Evolutionary conservation across 2,888 invertebrate species (phyloP).

Genomic region (Pollenia amentaria): DNA sequence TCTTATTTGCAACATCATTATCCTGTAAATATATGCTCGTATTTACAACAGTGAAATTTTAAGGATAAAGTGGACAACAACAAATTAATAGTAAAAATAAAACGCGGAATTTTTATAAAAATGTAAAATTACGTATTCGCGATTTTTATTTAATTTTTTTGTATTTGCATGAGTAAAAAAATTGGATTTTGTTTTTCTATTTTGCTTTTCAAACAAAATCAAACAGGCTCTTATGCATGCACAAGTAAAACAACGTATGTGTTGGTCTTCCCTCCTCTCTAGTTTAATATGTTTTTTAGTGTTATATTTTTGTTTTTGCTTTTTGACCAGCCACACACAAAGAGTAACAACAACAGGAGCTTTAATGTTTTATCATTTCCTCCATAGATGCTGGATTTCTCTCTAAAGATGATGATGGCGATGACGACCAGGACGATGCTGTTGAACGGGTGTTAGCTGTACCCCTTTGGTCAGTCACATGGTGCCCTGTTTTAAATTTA

Average conservation of each 20-base stretch:
- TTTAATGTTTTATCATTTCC: constrained; percentile 60
- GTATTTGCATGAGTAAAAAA: constrained; percentile 48
- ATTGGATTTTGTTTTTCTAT: constrained; percentile 62
- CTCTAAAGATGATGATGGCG: constrained; percentile 13
- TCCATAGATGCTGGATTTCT: constrained; percentile 21
- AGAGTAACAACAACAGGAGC: constrained; percentile 22
- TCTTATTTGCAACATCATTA: constrained; percentile 72
- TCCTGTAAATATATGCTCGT: constrained; percentile 34
- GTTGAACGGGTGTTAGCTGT: constrained; percentile 50
- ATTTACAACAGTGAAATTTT: constrained; percentile 31
- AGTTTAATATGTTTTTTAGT: constrained; percentile 2
- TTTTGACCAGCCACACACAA: constrained; percentile 30
- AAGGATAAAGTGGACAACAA: constrained; percentile 39
- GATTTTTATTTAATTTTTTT: constrained; percentile 61
- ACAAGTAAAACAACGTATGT: not conserved
- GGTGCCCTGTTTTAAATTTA: constrained; percentile 31
- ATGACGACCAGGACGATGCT: not conserved
- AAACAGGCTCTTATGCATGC: not conserved
- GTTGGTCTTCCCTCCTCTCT: not conserved
- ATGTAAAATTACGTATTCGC: constrained; percentile 82
- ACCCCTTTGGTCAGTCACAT: constrained; percentile 57
- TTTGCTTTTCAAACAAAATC: constrained; percentile 25
- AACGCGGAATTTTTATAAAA: constrained; percentile 81
- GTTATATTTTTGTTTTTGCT: not conserved
- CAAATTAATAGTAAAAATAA: constrained; percentile 75